Percentiles rank a stretch among this genome's conserved stretches.
Evolutionary conservation across 2,888 invertebrate species (phyloP).

Genomic region (Drosophila monieri): DNA sequence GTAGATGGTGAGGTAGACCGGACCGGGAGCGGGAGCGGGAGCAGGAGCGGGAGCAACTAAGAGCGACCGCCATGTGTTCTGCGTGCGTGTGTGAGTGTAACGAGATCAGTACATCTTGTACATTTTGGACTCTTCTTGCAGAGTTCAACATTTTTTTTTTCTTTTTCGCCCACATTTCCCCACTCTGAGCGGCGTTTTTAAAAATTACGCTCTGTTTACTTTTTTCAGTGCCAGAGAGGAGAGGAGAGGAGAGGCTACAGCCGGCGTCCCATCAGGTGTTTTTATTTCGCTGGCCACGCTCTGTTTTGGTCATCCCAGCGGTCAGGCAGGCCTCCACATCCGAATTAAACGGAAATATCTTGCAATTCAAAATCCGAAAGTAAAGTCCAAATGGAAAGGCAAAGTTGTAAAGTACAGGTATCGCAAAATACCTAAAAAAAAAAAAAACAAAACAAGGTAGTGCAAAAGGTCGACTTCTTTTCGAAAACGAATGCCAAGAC

Average conservation of each 20-base stretch:
- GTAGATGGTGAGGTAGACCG: conserved; percentile 4
- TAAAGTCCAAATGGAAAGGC: conserved; percentile 14
- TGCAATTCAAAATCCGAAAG: not conserved
- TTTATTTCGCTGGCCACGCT: conserved; percentile 35
- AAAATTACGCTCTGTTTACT: conserved; percentile 77
- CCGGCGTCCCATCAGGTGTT: conserved; percentile 46
- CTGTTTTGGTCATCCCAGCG: conserved; percentile 61
- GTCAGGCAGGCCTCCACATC: conserved; percentile 10
- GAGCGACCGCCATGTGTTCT: conserved; percentile 66
- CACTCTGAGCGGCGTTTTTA: conserved; percentile 72
- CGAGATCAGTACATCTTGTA: conserved; percentile 69
- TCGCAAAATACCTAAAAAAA: conserved; percentile 4
- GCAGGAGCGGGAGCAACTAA: conserved; percentile 75
- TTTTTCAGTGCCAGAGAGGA: conserved; percentile 57
- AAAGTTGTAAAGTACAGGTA: conserved; percentile 26
- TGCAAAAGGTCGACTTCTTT: conserved; percentile 9
- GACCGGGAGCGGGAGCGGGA: conserved; percentile 30
- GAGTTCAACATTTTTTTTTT: conserved; percentile 67
- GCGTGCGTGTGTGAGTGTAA: conserved; percentile 71
- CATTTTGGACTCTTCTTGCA: conserved; percentile 73
- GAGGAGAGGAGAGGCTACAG: conserved; percentile 19
- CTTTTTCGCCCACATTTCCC: conserved; percentile 75
- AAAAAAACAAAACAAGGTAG: no score
- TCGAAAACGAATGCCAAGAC: conserved; percentile 12
- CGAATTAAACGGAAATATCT: not conserved